Evolutionary conservation across 2,888 invertebrate species (phyloP).

Genomic region (Ormyrus nitidulus): DNA sequence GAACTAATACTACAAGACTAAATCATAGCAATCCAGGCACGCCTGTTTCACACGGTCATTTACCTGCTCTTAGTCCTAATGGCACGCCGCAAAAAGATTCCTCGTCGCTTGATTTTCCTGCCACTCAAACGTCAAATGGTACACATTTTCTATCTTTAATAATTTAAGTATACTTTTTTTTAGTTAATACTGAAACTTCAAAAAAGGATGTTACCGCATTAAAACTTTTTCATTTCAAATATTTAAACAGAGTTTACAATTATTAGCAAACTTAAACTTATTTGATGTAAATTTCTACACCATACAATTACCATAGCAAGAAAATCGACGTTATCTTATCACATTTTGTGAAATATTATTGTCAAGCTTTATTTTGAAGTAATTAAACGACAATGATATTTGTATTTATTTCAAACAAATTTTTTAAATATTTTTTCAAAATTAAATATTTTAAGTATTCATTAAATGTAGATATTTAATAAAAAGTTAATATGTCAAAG

Average conservation of each 20-base stretch:
- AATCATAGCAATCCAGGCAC: constrained; percentile 85
- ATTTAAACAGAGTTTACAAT: not conserved
- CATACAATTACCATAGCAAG: constrained; percentile 16
- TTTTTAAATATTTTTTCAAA: not conserved
- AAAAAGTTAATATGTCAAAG: not conserved
- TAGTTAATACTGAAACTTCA: not conserved
- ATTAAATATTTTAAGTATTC: not conserved
- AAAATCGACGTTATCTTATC: constrained; percentile 31
- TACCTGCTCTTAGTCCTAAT: constrained; percentile 72
- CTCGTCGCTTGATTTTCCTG: constrained; percentile 70
- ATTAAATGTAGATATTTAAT: not conserved
- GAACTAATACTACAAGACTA: constrained; percentile 72
- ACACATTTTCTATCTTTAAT: constrained; percentile 46
- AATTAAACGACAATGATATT: constrained; percentile 36
- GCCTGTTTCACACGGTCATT: constrained; percentile 79
- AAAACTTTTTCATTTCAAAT: not conserved
- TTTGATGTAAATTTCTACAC: constrained; percentile 22
- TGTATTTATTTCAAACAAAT: not conserved
- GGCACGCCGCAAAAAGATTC: constrained; percentile 72
- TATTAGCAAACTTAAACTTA: constrained; percentile 13
- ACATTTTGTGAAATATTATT: constrained; percentile 15
- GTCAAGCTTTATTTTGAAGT: constrained; percentile 14
- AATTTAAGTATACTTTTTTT: not conserved
- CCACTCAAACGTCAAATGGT: constrained; percentile 76
- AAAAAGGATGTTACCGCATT: too few relatives aligned